Percentiles rank a stretch among this genome's conserved stretches.
These are phyloP conservation scores for Anoncus sp. DNA, from an alignment of 2,888 invertebrate genomes.

Conservation along the genomic window DNA sequence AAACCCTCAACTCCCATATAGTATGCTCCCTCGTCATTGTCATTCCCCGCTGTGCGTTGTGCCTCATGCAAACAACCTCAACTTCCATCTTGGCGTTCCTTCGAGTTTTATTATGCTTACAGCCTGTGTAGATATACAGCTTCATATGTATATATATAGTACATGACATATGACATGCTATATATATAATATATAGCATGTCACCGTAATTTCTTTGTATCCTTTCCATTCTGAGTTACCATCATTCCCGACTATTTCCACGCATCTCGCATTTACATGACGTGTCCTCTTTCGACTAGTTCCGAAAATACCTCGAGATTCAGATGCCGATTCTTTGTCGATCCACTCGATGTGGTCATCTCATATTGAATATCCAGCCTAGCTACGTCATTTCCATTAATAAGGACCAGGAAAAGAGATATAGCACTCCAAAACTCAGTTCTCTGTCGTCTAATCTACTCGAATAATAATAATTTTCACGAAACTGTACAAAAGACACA, in stretches of 20 bases:
- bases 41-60: slow-evolving; percentile 68
- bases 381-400: not conserved
- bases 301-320: slow-evolving; percentile 4
- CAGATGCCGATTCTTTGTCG: slow-evolving; percentile 2
- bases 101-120: slow-evolving; percentile 35
- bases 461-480: slow-evolving; percentile 23
- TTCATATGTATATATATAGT: not conserved
- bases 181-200: not conserved
- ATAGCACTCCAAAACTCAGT: not conserved
- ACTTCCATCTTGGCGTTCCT: slow-evolving; percentile 25
- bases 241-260: slow-evolving; percentile 1
- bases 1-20: slow-evolving; percentile 72
- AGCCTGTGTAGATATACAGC: slow-evolving; percentile 2
- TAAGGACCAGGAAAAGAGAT: not conserved
- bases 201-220: slow-evolving; percentile 5
- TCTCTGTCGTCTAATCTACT: slow-evolving; percentile 11
- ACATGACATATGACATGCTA: too few relatives aligned
- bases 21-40: slow-evolving; percentile 73
- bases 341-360: slow-evolving; percentile 4
- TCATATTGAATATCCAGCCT: not conserved
- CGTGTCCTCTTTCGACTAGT: not conserved
- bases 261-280: not conserved
- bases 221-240: slow-evolving; percentile 1
- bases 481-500: slow-evolving; percentile 34
- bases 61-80: slow-evolving; percentile 44